These are phyloP conservation scores for Mirounga angustirostris DNA, from an alignment of 2,113 vertebrate genomes.

Conservation along the genomic window DNA sequence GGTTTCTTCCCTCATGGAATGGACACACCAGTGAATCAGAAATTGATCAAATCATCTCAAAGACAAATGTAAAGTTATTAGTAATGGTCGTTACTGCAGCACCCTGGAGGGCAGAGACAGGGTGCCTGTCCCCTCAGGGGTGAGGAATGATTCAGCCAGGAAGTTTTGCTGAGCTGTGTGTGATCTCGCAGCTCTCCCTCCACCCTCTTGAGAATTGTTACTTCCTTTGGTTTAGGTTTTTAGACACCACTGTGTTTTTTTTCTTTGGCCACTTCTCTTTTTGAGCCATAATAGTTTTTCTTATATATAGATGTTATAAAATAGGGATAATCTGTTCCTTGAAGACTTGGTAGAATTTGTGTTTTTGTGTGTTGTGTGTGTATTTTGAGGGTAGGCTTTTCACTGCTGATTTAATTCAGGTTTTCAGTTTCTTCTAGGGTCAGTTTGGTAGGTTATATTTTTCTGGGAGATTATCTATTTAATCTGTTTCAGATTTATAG, in stretches of 20 bases:
- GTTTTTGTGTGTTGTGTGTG: neutral
- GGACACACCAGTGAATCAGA: neutral
- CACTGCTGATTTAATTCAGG: neutral
- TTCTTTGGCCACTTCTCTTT: neutral
- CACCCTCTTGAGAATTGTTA: neutral
- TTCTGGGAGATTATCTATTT: neutral
- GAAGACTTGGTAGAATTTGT: neutral
- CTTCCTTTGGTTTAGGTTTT: neutral
- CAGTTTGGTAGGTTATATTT: neutral
- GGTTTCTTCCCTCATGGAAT: neutral
- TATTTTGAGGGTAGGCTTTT: neutral
- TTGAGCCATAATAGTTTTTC: neutral
- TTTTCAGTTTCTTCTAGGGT: neutral
- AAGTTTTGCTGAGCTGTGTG: neutral
- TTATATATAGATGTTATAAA: neutral
- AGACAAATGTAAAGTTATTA: neutral
- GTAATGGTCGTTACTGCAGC: neutral
- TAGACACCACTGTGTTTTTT: neutral
- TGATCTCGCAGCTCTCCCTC: neutral
- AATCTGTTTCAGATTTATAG: neutral
- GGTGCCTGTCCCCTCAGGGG: neutral
- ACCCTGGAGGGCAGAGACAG: neutral
- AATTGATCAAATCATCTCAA: neutral
- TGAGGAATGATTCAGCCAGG: neutral
- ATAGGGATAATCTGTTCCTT: neutral